Percentiles rank a stretch among this genome's conserved stretches.
phyloP scores from a whole-genome alignment of 2,797 vertebrate genomes.

The Myotis pilosus region DNA sequence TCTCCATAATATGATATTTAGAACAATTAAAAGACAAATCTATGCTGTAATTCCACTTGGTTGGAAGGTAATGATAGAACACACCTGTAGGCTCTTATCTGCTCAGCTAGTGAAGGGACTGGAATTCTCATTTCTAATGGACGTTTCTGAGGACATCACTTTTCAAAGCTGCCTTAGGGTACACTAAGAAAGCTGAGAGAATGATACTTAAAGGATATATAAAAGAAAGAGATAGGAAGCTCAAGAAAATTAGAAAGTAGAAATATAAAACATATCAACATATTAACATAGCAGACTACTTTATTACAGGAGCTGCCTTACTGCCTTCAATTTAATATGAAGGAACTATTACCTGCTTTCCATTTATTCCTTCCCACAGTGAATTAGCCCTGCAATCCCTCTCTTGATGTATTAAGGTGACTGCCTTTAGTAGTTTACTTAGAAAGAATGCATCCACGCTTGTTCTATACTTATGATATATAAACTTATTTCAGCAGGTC shows the following conservation, averaged over 20 bases:
- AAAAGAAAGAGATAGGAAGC: neutral
- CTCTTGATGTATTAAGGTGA: neutral
- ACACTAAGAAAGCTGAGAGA: neutral
- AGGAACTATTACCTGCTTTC: neutral
- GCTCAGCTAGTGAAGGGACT: neutral
- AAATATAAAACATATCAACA: neutral
- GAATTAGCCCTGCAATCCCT: neutral
- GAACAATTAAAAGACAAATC: slow-evolving; percentile 12
- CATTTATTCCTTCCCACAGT: neutral
- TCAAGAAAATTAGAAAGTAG: slow-evolving; percentile 5
- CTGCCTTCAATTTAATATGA: neutral
- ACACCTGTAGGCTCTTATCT: neutral
- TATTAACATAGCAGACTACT: neutral
- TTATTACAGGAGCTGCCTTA: neutral
- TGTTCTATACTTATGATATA: neutral
- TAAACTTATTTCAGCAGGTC: neutral
- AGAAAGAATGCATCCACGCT: slow-evolving; percentile 42
- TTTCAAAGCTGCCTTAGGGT: slow-evolving; percentile 17
- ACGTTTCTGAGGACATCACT: neutral
- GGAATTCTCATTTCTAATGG: neutral
- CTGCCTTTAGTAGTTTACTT: neutral
- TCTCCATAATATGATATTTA: neutral
- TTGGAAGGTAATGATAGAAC: neutral
- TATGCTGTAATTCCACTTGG: neutral
- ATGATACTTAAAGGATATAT: neutral